phyloP scores from a whole-genome alignment of 2,888 invertebrate species.

The Cinara cedri region DNA sequence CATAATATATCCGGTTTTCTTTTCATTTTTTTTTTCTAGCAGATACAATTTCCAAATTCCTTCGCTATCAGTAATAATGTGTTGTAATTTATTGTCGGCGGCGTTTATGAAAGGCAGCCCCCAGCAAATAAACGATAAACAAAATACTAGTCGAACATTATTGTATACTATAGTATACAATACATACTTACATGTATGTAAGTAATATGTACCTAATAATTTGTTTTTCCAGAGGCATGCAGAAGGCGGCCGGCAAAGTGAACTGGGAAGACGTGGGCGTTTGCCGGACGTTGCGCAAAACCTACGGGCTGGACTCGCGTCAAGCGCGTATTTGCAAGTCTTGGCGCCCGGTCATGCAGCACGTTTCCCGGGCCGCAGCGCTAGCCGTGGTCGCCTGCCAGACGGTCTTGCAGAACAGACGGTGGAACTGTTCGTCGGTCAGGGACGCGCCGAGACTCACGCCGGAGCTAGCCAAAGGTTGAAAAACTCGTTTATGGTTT shows the following conservation, averaged over 20 bases:
- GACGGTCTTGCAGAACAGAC: constrained; percentile 72
- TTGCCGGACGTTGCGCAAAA: constrained; percentile 56
- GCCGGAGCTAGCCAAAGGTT: constrained; percentile 57
- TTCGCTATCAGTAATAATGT: too few species aligned
- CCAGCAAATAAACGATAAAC: too few species aligned
- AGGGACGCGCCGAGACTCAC: constrained; percentile 61
- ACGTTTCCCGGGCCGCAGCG: constrained; percentile 76
- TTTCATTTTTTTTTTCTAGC: too few species aligned
- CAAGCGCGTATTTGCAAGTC: constrained; percentile 72
- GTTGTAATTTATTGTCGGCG: too few species aligned
- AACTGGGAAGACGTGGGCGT: constrained; percentile 58
- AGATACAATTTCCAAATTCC: too few species aligned
- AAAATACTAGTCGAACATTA: too few species aligned
- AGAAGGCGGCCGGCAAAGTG: constrained; percentile 41
- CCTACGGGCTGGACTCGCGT: constrained; percentile 66
- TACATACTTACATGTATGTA: too few species aligned
- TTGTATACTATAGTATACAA: too few species aligned
- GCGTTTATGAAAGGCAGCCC: too few species aligned
- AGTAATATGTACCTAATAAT: too few species aligned
- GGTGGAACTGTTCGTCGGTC: constrained; percentile 86
- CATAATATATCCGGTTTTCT: too few species aligned
- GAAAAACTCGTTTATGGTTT: constrained; percentile 58
- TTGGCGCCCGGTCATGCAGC: constrained; percentile 75
- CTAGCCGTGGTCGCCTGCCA: constrained; percentile 75
- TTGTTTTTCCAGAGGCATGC: constrained; percentile 57